A percentile compares a stretch with the other conserved stretches of the same genome.
phyloP scores from a whole-genome alignment of 37 sponge, comb jelly and placozoan species.

The Dysidea cf. avara region DNA sequence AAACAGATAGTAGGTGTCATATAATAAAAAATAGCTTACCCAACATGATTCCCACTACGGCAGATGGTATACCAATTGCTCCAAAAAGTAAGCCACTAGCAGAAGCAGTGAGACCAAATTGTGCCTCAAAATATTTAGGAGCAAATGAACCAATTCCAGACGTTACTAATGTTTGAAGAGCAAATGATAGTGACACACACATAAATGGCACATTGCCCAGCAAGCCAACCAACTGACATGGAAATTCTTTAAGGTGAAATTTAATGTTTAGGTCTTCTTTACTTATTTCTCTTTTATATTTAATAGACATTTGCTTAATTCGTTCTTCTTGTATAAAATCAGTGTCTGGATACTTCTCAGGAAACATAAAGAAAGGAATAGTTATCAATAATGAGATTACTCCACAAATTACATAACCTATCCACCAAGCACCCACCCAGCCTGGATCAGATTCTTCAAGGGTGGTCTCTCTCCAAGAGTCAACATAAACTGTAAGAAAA shows the following conservation, averaged over 20 bases:
- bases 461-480: no score
- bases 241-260: no score
- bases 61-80: constrained; percentile 28
- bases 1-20: no score
- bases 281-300: constrained; percentile 22
- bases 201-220: constrained; percentile 29
- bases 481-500: no score
- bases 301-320: no score
- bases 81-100: constrained; percentile 30
- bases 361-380: constrained; percentile 77
- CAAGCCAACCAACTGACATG: constrained; percentile 30
- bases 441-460: constrained; percentile 70
- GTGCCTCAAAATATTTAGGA: constrained; percentile 46
- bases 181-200: constrained; percentile 13
- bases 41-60: neutral
- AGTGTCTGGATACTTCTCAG: no score
- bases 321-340: no score
- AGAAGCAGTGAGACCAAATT: constrained; percentile 33
- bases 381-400: constrained; percentile 38
- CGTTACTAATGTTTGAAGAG: neutral
- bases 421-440: constrained; percentile 91
- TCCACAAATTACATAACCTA: constrained; percentile 53
- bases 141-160: constrained; percentile 45
- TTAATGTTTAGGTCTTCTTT: no score
- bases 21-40: no score